A percentile compares a stretch with the other conserved stretches of the same genome.
Conservation (phyloP, 1,140 invertebrate species). For the Rhysida immarginata region DNA sequence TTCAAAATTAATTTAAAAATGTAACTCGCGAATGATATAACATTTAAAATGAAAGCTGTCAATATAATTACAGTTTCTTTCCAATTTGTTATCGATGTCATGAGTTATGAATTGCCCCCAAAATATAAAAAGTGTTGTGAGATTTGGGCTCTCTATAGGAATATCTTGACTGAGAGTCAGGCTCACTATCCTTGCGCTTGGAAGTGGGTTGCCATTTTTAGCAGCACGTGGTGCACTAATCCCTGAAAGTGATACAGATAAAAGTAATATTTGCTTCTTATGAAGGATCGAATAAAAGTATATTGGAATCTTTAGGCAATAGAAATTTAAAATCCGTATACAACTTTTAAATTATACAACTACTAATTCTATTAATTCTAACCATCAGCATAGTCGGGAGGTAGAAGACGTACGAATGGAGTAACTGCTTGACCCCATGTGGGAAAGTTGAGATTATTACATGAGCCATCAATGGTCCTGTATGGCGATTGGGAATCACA, state of each 20-base stretch:
- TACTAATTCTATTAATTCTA: no score
- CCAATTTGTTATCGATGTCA: conserved; percentile 1
- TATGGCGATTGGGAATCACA: no score
- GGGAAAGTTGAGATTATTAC: conserved; percentile 21
- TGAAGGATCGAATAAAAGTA: no score
- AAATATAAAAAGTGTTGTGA: conserved; percentile 37
- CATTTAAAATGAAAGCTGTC: no score
- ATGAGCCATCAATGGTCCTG: conserved; percentile 17
- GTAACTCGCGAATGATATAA: no score
- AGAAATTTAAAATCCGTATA: no score
- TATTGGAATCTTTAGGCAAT: no score
- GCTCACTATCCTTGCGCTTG: neutral
- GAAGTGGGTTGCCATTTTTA: conserved; percentile 5
- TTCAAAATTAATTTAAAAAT: no score
- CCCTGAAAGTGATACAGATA: neutral
- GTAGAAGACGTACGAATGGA: conserved; percentile 13
- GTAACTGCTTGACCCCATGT: conserved; percentile 19
- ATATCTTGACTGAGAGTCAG: neutral
- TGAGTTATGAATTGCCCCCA: conserved; percentile 8
- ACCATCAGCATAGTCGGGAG: conserved; percentile 34
- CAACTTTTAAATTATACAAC: no score
- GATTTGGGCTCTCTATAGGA: conserved; percentile 40
- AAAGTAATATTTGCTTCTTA: no score
- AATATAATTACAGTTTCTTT: neutral
- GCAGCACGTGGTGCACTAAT: conserved; percentile 6